Percentiles rank a stretch among this genome's conserved stretches.
Evolutionary conservation across 2,888 invertebrate genomes (phyloP).

Genomic region (Theodoxus fluviatilis): DNA sequence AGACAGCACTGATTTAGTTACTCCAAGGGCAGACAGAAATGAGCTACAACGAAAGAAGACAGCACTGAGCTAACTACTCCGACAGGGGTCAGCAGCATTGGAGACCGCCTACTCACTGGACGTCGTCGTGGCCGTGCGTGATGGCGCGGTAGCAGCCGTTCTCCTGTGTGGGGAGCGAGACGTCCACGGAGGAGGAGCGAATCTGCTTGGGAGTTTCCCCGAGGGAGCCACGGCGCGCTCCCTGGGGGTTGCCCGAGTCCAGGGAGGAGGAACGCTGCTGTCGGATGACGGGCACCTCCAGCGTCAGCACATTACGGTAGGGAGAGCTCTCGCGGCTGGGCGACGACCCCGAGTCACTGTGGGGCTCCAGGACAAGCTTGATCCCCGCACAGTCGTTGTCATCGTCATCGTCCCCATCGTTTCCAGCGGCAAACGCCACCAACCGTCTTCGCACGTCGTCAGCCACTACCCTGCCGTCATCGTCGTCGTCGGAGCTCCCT

Average conservation of each 20-base stretch:
- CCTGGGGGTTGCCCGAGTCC: conserved; percentile 47
- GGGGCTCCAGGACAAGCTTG: conserved; percentile 17
- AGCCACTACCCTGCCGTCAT: conserved; percentile 18
- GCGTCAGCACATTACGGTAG: conserved; percentile 51
- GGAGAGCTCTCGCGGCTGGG: conserved; percentile 18
- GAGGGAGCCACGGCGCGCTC: conserved; percentile 26
- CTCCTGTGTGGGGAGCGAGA: conserved; percentile 51
- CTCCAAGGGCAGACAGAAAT: neutral
- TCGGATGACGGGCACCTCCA: conserved; percentile 54
- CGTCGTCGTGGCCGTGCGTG: conserved; percentile 15
- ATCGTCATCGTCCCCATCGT: conserved; percentile 33
- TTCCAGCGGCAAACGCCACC: conserved; percentile 26
- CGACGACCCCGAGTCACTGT: conserved; percentile 26
- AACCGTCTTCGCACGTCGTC: neutral
- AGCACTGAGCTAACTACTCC: too few species aligned
- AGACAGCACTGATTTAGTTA: neutral
- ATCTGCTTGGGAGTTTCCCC: conserved; percentile 49
- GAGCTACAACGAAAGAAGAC: neutral
- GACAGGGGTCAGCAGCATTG: too few species aligned
- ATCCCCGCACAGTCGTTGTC: conserved; percentile 22
- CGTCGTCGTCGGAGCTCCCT: conserved; percentile 34
- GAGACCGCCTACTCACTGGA: conserved; percentile 10
- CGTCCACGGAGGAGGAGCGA: conserved; percentile 58
- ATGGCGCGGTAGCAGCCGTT: conserved; percentile 47
- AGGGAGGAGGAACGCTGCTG: conserved; percentile 57